A percentile compares a stretch with the other conserved stretches of the same genome.
These are phyloP conservation scores for Volucella bombylans DNA, from an alignment of 2,888 invertebrate genomes.

Conservation along the genomic window DNA sequence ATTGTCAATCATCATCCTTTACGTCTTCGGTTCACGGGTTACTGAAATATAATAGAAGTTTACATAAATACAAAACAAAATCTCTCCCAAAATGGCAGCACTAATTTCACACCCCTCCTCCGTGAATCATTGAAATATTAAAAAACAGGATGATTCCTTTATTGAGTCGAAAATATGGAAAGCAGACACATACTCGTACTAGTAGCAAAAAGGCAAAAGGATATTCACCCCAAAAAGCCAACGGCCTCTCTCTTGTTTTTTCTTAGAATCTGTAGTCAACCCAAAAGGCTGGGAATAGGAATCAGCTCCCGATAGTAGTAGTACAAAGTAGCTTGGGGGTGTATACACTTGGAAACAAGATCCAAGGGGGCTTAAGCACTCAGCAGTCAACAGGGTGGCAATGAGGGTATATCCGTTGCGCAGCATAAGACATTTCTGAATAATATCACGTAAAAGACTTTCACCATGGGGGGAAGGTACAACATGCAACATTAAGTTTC, in stretches of 20 bases:
- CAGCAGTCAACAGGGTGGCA: no score
- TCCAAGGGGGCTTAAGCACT: no score
- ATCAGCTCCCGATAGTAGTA: no score
- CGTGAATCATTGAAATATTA: constrained; percentile 55
- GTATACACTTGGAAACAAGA: not conserved
- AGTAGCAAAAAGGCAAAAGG: constrained; percentile 10
- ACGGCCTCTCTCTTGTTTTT: constrained; percentile 20
- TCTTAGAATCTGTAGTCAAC: constrained; percentile 39
- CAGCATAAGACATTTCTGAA: constrained; percentile 56
- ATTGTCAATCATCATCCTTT: no score
- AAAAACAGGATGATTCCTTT: constrained; percentile 66
- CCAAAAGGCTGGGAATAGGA: not conserved
- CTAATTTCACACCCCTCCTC: constrained; percentile 16
- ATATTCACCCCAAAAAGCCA: constrained; percentile 22
- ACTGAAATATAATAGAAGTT: no score
- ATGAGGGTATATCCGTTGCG: not conserved
- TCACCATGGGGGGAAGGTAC: constrained; percentile 31
- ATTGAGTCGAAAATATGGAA: constrained; percentile 23
- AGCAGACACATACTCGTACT: not conserved
- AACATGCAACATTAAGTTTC: constrained; percentile 67
- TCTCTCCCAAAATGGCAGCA: no score
- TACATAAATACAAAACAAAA: no score
- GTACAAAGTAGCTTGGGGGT: not conserved
- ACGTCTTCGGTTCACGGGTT: no score
- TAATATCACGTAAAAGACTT: constrained; percentile 68